Evolutionary conservation across 92 coral and sea anemone species (phyloP), one percentile per base, ranked within the genome.

Genomic region (Muricea muricata): DNA sequence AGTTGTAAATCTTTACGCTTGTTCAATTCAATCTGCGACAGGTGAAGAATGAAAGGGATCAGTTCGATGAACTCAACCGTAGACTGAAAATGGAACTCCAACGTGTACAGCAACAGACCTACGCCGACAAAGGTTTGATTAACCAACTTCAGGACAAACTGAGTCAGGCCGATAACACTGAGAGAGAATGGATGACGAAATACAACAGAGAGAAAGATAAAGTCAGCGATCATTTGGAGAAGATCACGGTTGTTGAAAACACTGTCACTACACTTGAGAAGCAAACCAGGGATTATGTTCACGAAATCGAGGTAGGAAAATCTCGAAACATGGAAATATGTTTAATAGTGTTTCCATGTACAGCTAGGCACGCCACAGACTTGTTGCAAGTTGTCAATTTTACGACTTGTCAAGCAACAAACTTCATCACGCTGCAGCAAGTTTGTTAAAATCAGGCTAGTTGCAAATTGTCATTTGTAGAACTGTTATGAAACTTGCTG

Each of bases 41-140:
- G 60, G 26, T 7, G 5, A 52, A 52, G 60, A 26, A 8, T 12
- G 80, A 75, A 75, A 25, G 80, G 1, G 80, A 75, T 28, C 34
- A 75, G 20, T 26, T 75, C 13, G 80, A 75, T 20, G 80, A 75
- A 29, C 15, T 47, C 11, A 75, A 75, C 21, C 61, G 80, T 0
- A 25, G 80, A n/a, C 23, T 75, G 20, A 75, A 75, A 46, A 20
- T 48, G 80, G 80, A 75, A 39, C 56, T 75, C 39, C 80, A 75
- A 35, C 30, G 80, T 9, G 24, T 15, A 0, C 80, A 75, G 20
- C 80, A 75, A 48, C 80, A 75, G 42, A 25, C 26, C 1, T 13
- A 75, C 20, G 4, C 65, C 7, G 80, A 75, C 32, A 29, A 23
- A 34, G 34, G 56, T 48, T 47, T 32, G 42, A 75, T 75, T n/a